phyloP scores from a whole-genome alignment of 2,888 invertebrate genomes.

The Melanchra persicariae region DNA sequence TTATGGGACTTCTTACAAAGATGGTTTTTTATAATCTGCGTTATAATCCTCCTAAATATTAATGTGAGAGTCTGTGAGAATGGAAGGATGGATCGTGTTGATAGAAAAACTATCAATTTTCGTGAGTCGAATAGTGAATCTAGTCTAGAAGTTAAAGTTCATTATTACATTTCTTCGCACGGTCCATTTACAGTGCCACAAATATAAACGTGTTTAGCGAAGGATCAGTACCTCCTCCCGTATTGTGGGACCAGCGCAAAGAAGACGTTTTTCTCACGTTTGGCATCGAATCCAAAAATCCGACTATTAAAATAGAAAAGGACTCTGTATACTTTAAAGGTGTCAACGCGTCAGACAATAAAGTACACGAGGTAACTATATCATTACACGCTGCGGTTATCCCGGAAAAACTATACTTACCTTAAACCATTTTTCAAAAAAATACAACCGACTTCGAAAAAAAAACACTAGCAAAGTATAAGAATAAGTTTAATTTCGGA shows the following conservation, averaged over 20 bases:
- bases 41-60: too few relatives aligned
- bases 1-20: too few relatives aligned
- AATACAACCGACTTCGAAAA: too few relatives aligned
- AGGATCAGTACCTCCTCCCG: conserved; percentile 93
- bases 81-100: too few relatives aligned
- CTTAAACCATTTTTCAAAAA: too few relatives aligned
- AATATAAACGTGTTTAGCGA: conserved; percentile 86
- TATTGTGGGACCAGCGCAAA: conserved; percentile 98
- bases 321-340: conserved; percentile 96
- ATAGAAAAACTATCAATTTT: conserved; percentile 63
- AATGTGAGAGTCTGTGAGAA: too few relatives aligned
- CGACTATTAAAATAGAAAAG: conserved; percentile 94
- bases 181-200: conserved; percentile 29
- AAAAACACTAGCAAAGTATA: too few relatives aligned
- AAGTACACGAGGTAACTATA: conserved; percentile 96
- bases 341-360: conserved; percentile 95
- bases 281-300: conserved; percentile 97
- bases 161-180: conserved; percentile 37
- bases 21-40: too few relatives aligned
- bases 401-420: too few relatives aligned
- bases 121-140: conserved; percentile 62
- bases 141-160: conserved; percentile 59
- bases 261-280: conserved; percentile 96
- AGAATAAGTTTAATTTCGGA: too few relatives aligned
- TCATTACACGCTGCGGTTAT: conserved; percentile 95